Evolutionary conservation across 2,797 vertebrate species (phyloP).

Genomic region (Megalops cyprinoides): DNA sequence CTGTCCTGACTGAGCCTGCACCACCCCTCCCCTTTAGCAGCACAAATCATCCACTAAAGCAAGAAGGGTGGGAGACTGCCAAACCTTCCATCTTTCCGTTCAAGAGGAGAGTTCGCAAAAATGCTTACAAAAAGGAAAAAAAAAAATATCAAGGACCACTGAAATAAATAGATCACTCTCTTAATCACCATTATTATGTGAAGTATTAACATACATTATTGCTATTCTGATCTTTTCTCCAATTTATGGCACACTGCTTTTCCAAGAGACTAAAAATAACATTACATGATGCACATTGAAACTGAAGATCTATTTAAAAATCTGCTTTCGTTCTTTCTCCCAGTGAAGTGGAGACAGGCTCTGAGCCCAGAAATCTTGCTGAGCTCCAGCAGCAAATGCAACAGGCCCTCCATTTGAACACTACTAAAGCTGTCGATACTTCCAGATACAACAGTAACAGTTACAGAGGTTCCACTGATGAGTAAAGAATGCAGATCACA

Average conservation of each 20-base stretch:
- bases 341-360: slow-evolving; percentile 30
- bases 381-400: slow-evolving; percentile 11
- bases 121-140: not conserved
- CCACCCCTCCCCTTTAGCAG: not conserved
- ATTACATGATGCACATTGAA: too few species aligned
- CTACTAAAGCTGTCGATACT: slow-evolving; percentile 47
- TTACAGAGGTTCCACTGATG: slow-evolving; percentile 49
- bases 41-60: not conserved
- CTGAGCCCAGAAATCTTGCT: slow-evolving; percentile 40
- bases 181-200: not conserved
- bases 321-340: not conserved
- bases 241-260: not conserved
- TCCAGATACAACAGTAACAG: slow-evolving; percentile 24
- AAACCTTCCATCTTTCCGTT: not conserved
- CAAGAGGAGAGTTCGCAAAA: not conserved
- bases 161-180: not conserved
- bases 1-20: not conserved
- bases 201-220: not conserved
- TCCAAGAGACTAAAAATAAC: slow-evolving; percentile 8
- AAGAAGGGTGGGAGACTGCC: too few species aligned
- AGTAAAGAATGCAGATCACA: slow-evolving; percentile 49
- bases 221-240: not conserved
- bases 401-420: slow-evolving; percentile 35
- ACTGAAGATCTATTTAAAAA: too few species aligned
- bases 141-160: not conserved